A percentile compares a stretch with the other conserved stretches of the same genome.
phyloP scores from a whole-genome alignment of 1,140 invertebrate genomes.

The Euwallacea similis region DNA sequence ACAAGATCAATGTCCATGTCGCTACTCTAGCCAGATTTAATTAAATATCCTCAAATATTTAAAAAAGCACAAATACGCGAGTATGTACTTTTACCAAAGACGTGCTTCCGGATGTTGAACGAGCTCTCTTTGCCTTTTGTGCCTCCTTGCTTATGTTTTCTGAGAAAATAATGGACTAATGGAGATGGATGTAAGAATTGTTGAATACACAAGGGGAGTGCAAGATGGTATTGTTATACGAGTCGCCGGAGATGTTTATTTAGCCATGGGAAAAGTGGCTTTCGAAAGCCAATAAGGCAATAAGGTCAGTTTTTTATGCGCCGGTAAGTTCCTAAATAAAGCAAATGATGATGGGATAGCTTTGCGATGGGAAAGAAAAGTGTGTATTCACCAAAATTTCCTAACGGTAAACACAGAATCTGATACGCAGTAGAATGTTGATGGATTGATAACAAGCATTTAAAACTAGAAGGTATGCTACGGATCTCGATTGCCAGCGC shows the following conservation, averaged over 20 bases:
- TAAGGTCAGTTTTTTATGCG: neutral
- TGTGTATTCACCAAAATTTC: too few species aligned
- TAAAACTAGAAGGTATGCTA: too few species aligned
- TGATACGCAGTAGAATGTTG: too few species aligned
- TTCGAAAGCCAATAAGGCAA: constrained; percentile 8
- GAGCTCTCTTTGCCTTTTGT: constrained; percentile 21
- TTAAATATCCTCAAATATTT: neutral
- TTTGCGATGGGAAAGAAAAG: too few species aligned
- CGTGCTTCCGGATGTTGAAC: constrained; percentile 17
- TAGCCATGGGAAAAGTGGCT: constrained; percentile 16
- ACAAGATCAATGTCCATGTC: too few species aligned
- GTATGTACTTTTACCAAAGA: neutral
- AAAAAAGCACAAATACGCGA: neutral
- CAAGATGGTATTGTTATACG: constrained; percentile 17
- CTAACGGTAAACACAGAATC: too few species aligned
- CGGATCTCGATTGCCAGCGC: too few species aligned
- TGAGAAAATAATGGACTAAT: constrained; percentile 28
- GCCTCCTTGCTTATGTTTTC: constrained; percentile 25
- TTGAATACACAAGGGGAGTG: constrained; percentile 20
- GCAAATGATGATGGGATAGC: too few species aligned
- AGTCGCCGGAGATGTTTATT: constrained; percentile 8
- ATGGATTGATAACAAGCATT: too few species aligned
- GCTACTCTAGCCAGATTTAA: neutral
- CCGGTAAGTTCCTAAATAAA: too few species aligned
- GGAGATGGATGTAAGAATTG: constrained; percentile 28